phyloP scores from a whole-genome alignment of 2,797 vertebrate species.

The Clarias laeviceps region DNA sequence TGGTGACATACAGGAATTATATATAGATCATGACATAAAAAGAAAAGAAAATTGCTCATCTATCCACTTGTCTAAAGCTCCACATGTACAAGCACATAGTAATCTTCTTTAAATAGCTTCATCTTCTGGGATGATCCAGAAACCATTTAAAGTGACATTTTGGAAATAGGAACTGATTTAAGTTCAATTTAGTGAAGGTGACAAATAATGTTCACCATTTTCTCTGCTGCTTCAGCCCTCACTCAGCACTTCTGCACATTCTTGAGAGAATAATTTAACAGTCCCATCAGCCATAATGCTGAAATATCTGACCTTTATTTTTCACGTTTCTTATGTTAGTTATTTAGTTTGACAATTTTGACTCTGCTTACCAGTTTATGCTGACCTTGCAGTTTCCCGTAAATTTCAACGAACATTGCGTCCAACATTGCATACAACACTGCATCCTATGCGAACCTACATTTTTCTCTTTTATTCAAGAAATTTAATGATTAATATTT shows the following conservation, averaged over 20 bases:
- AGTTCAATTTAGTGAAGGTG: conserved; percentile 27
- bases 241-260: conserved; percentile 33
- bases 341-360: conserved; percentile 14
- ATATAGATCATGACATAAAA: conserved; percentile 12
- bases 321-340: conserved; percentile 4
- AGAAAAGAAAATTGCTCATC: conserved; percentile 18
- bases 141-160: conserved; percentile 20
- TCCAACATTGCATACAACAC: background rate
- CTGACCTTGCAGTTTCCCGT: conserved; percentile 1
- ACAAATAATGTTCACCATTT: conserved; percentile 24
- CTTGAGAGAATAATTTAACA: conserved; percentile 12
- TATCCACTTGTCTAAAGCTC: conserved; percentile 22
- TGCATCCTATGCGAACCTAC: background rate
- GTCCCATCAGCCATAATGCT: background rate
- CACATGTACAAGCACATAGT: conserved; percentile 1
- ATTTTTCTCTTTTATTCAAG: conserved; percentile 4
- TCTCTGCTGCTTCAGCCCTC: conserved; percentile 6
- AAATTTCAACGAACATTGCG: background rate
- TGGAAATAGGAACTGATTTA: conserved; percentile 34
- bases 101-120: conserved; percentile 34
- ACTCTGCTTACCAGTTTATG: background rate
- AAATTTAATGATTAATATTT: background rate
- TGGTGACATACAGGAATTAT: conserved; percentile 33
- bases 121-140: background rate
- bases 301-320: conserved; percentile 28